Percentiles rank a stretch among this genome's conserved stretches.
phyloP scores from a whole-genome alignment of 2,888 invertebrate genomes.

The Pollenia griseotomentosa region DNA sequence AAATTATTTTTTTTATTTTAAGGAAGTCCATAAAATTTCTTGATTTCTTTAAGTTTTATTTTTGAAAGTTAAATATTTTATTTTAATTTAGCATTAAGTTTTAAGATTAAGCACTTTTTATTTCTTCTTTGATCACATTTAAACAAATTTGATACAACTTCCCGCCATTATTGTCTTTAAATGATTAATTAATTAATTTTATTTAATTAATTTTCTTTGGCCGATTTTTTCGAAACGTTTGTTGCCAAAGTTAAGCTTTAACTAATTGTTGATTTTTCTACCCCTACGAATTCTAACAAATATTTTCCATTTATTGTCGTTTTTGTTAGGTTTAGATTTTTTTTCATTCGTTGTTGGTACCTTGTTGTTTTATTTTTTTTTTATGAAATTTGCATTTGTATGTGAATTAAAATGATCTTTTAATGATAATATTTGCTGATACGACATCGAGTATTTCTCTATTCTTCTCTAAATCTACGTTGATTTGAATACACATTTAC shows the following conservation, averaged over 20 bases:
- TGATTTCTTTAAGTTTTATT: too few relatives aligned
- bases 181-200: background rate
- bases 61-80: too few relatives aligned
- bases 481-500: slow-evolving; percentile 36
- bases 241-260: slow-evolving; percentile 69
- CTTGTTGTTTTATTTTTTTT: slow-evolving; percentile 33
- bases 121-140: background rate
- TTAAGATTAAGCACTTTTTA: background rate
- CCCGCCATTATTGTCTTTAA: slow-evolving; percentile 39
- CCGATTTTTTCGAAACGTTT: slow-evolving; percentile 63
- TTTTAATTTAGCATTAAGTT: too few relatives aligned
- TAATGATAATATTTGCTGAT: slow-evolving; percentile 57
- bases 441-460: slow-evolving; percentile 16
- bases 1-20: too few relatives aligned
- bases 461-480: slow-evolving; percentile 15
- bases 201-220: background rate
- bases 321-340: slow-evolving; percentile 27
- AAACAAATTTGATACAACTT: slow-evolving; percentile 28
- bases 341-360: slow-evolving; percentile 26
- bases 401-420: slow-evolving; percentile 68
- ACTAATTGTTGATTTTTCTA: slow-evolving; percentile 70
- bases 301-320: slow-evolving; percentile 36
- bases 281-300: slow-evolving; percentile 57
- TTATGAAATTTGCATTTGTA: slow-evolving; percentile 55
- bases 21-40: too few relatives aligned